phyloP scores from a whole-genome alignment of 2,797 vertebrate genomes.

The Clarias laeviceps region DNA sequence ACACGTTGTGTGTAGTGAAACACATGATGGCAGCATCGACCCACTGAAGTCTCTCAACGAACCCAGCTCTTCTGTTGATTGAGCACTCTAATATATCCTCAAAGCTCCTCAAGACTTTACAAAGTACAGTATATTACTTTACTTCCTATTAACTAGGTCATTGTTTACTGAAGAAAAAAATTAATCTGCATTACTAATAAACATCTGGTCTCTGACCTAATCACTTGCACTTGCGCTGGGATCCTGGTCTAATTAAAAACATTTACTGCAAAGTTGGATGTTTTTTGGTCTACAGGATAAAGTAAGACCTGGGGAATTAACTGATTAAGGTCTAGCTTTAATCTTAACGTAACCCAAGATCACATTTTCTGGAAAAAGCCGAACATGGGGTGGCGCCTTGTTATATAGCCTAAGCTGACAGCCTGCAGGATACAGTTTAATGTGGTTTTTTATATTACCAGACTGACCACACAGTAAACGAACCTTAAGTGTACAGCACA shows the following conservation, averaged over 20 bases:
- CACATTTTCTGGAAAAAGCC: not conserved
- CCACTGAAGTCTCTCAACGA: slow-evolving; percentile 8
- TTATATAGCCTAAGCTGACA: slow-evolving; percentile 31
- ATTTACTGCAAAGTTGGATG: not conserved
- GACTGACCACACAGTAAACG: slow-evolving; percentile 11
- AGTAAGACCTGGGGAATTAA: slow-evolving; percentile 5
- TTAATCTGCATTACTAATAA: not conserved
- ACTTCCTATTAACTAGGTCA: not conserved
- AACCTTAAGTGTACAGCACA: not conserved
- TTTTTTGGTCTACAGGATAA: not conserved
- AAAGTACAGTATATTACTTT: not conserved
- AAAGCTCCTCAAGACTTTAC: not conserved
- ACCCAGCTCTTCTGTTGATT: not conserved
- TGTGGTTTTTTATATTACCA: slow-evolving; percentile 29
- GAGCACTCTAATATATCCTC: not conserved
- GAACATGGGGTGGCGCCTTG: not conserved
- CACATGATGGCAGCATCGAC: slow-evolving; percentile 49
- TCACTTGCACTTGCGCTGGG: not conserved
- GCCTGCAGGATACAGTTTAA: slow-evolving; percentile 27
- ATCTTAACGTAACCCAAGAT: slow-evolving; percentile 23
- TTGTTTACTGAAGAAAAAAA: not conserved
- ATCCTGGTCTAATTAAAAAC: slow-evolving; percentile 17
- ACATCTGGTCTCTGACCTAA: not conserved
- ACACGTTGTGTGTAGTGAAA: not conserved
- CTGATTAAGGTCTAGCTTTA: slow-evolving; percentile 4